Base-by-base conservation (phyloP, 1,140 invertebrate species). In the Parasteatoda tepidariorum region DNA sequence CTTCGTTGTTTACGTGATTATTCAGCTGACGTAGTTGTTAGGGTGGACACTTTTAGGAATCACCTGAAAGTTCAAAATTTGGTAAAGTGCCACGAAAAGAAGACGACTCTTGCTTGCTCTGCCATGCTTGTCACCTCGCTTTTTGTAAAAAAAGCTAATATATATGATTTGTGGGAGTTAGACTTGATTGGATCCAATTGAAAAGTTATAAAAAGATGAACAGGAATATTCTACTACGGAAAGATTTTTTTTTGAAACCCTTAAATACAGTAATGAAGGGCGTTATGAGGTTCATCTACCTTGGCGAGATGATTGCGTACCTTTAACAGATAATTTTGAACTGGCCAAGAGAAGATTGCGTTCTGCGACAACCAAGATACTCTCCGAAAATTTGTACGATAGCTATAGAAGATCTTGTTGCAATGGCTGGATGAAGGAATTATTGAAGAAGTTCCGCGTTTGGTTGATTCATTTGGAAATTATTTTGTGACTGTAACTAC, bases 31-130 rank as follows among this genome's bases (percentile, higher is more conserved):
- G 64, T 48, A 26, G 57, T 41, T n/a, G 64, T 59, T 3, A 9
- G 22, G 15, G 7, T 76, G 73, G 73, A 64, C 73, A 30, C 11
- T 76, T 15, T 15, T 41, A 24, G 59, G 73, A 15, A 76, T 28
- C 4, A 30, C 24, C 33, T 22, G 30, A 6, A 2, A 55, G 13
- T 54, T 18, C 13, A 70, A 7, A 30, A 9, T 28, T 18, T 15
- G 5, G n/a, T n/a, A n/a, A 6, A 26, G n/a, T 59, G n/a, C 24
- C n/a, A 59, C 18, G 6, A 18, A 11, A 3, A n/a, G 28, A 30
- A 13, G 9, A 0, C 41, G 41, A 64, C 18, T 22, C 18, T 64
- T 13, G 22, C 22, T n/a, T 13, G 11, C 18, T 2, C 26, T 24
- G 61, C 26, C 13, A 64, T 13, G 15, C n/a, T n/a, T n/a, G n/a